Conservation (phyloP, 2,113 vertebrate genomes). For the Salminus brasiliensis region DNA sequence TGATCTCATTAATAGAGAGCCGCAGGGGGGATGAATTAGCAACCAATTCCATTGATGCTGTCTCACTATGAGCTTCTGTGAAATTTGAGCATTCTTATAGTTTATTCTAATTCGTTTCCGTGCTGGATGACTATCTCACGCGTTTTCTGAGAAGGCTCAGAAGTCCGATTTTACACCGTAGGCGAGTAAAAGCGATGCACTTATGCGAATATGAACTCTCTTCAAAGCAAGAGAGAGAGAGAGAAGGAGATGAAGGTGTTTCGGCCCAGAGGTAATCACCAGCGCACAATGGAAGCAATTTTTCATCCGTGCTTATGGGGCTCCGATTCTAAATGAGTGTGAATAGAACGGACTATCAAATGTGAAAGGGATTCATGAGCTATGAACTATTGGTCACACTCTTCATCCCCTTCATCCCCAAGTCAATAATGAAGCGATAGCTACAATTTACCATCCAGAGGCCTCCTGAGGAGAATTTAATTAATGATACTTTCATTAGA, state of each 20-base stretch:
- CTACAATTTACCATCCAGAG: not conserved
- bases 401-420: constrained; percentile 6
- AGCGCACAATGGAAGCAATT: constrained; percentile 51
- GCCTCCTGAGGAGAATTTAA: constrained; percentile 14
- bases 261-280: constrained; percentile 66
- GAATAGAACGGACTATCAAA: constrained; percentile 52
- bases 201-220: not conserved
- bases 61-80: not conserved
- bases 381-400: constrained; percentile 55
- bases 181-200: not conserved
- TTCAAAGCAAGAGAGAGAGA: not conserved
- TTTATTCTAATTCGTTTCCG: no score
- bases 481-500: constrained; percentile 5
- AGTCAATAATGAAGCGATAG: constrained; percentile 20
- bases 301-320: constrained; percentile 64
- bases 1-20: constrained; percentile 32
- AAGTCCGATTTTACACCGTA: not conserved
- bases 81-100: no score
- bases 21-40: not conserved
- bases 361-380: constrained; percentile 48
- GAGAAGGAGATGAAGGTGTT: constrained; percentile 61
- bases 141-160: not conserved
- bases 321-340: constrained; percentile 53
- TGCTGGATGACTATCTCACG: not conserved
- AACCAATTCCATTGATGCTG: not conserved